These are phyloP conservation scores for Nannoperca australis DNA, from an alignment of 2,797 vertebrate species.

Conservation along the genomic window DNA sequence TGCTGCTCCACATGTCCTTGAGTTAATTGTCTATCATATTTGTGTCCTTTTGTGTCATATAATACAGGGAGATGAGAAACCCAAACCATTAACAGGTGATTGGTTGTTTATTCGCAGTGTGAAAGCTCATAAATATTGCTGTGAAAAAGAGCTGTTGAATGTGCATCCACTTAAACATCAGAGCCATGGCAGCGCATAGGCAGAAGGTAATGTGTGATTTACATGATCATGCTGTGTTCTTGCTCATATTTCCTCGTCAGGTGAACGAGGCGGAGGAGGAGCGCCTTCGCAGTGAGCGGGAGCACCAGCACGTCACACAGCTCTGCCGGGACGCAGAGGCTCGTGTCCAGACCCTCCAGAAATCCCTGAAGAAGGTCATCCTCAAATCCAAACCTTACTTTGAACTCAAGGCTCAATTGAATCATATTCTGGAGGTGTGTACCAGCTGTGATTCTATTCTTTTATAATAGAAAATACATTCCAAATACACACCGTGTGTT, in stretches of 20 bases:
- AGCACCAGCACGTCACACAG: slow-evolving; percentile 91
- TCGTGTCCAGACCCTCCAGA: slow-evolving; percentile 91
- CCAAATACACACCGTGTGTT: neutral
- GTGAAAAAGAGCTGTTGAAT: no score
- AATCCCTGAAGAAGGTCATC: slow-evolving; percentile 90
- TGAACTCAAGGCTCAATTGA: slow-evolving; percentile 94
- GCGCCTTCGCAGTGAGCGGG: slow-evolving; percentile 89
- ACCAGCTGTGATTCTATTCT: rapidly evolving
- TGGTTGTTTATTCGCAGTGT: no score
- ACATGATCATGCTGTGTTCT: neutral
- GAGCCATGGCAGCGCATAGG: neutral
- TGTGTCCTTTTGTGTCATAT: no score
- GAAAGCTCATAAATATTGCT: no score
- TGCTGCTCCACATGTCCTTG: no score
- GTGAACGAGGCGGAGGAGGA: slow-evolving; percentile 95
- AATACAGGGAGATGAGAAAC: no score
- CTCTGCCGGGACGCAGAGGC: slow-evolving; percentile 93
- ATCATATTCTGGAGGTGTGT: slow-evolving; percentile 91
- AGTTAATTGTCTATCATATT: no score
- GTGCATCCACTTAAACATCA: neutral
- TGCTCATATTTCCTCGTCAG: slow-evolving; percentile 67
- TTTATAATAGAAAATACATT: neutral
- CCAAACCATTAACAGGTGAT: no score
- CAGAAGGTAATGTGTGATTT: neutral
- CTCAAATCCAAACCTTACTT: slow-evolving; percentile 94